Conservation (phyloP, 2,797 vertebrate genomes). For the Pseudomugil tenellus region DNA sequence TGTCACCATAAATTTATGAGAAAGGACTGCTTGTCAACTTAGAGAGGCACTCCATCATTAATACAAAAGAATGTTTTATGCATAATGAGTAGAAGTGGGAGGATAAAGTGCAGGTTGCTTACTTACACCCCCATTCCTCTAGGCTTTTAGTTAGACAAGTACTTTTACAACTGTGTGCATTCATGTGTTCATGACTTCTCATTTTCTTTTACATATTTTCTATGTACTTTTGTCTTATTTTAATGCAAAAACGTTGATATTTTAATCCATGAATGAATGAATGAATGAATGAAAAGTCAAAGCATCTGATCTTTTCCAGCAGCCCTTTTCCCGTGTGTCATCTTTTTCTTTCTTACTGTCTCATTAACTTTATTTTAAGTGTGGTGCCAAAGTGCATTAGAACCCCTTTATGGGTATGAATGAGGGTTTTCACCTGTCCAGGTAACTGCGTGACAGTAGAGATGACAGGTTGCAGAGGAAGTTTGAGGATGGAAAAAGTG, state of each 20-base stretch:
- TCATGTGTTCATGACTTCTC: no score
- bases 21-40: constrained; percentile 7
- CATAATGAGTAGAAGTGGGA: neutral
- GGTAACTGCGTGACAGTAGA: constrained; percentile 76
- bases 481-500: constrained; percentile 68
- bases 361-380: neutral
- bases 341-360: neutral
- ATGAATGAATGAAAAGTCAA: no score
- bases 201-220: no score
- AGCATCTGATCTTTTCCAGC: neutral
- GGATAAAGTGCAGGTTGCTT: neutral
- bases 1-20: neutral
- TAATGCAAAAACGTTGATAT: no score
- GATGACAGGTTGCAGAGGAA: constrained; percentile 71
- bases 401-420: neutral
- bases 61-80: neutral
- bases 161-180: no score
- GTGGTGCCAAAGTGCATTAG: neutral
- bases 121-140: neutral
- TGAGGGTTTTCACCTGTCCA: constrained; percentile 68
- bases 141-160: no score
- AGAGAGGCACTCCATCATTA: neutral
- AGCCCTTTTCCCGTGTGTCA: neutral
- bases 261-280: no score
- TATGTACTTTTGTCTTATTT: no score